Base-by-base conservation (phyloP, 2,888 invertebrate species). In the Microctonus aethiopoides region DNA sequence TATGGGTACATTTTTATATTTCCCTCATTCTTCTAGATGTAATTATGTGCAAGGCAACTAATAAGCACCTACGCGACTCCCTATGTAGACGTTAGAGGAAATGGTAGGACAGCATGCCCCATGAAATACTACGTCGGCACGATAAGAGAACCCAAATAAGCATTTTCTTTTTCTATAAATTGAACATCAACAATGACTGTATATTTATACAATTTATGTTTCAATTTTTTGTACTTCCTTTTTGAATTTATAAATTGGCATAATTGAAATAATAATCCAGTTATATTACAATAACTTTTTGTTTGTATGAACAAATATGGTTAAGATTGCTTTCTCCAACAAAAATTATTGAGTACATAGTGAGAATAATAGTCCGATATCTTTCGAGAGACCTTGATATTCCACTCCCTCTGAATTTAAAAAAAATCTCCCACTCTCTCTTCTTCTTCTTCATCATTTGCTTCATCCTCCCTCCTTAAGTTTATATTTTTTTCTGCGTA, bases 41-140 rank as follows among this genome's bases (percentile, higher is more conserved):
- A 66, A 66, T 70, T 66, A 72, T 63, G 41, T 41, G 51, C 56
- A 64, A 72, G 67, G 54, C 66, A 63, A 66, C 67, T 72, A 74
- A 75, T 71, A 71, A 75, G 72, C 70, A 68, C 70, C 67, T 75
- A 68, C 54, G 51, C 10, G 52, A 57, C 46, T 60, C 63, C 65
- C 61, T 70, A 61, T 65, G 60, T 70, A 41, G 59, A 63, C 56
- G 39, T 22, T 29, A 56, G 59, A 69, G 67, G 57, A 67, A 66
- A 61, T 57, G 22, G 9, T 46, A 41, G 22, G 56, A 29, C 57
- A 59, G 46, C 24, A 59, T 20, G 36, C 9, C 26, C 24, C 65
- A 52, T 64, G 57, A 41, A 68, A 64, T 20, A 29, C 22, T 22
- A 16, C 20, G 59, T 59, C 56, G 59, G 20, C 24, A 41, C 39